Evolutionary conservation across 2,797 vertebrate species (phyloP).

Genomic region (Sebastes reedi): DNA sequence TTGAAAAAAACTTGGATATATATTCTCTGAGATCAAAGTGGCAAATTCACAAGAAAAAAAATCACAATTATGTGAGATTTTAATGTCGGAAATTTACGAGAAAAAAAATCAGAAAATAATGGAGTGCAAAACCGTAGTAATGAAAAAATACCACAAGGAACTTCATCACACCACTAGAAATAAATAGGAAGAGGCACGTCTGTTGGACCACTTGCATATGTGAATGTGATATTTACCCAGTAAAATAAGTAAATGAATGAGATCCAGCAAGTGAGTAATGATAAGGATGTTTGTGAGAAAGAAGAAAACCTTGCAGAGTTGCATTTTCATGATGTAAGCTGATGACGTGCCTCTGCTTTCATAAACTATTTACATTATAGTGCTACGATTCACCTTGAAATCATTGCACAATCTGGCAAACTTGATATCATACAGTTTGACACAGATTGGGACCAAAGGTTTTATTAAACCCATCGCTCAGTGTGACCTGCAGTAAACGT

Average conservation of each 20-base stretch:
- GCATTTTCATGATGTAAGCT: neutral
- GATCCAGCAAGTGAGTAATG: neutral
- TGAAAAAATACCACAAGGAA: too few species aligned
- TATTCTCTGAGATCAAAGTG: too few species aligned
- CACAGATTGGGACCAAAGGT: neutral
- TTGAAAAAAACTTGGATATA: too few species aligned
- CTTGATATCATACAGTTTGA: neutral
- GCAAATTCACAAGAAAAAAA: too few species aligned
- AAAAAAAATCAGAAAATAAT: neutral
- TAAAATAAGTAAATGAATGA: neutral
- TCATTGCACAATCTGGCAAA: neutral
- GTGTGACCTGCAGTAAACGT: neutral
- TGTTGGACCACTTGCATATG: neutral
- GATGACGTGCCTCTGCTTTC: neutral
- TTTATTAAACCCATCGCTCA: neutral
- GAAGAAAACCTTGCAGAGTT: neutral
- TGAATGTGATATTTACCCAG: neutral
- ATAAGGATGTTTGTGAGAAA: neutral
- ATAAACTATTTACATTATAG: neutral
- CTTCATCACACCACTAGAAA: neutral
- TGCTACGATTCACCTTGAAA: neutral
- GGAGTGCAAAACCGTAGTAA: too few species aligned
- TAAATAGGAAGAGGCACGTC: neutral
- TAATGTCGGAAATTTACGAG: accelerated
- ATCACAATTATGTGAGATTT: too few species aligned